Base-by-base conservation (phyloP, 2,113 vertebrate species). In the Gallinago paraguaiae region DNA sequence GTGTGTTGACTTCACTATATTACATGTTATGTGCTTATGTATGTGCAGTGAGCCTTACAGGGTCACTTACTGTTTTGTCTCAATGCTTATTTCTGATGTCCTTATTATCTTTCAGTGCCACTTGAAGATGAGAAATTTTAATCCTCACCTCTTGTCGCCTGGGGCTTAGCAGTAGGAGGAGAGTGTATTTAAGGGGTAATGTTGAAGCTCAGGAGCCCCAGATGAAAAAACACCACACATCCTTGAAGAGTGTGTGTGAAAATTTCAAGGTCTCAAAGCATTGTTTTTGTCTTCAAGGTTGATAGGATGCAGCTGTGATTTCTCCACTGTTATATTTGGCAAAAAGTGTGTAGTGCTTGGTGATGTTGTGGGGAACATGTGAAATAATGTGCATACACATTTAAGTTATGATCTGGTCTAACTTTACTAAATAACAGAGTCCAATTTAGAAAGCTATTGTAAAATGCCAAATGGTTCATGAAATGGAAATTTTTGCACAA, bases 91-190 rank as follows among this genome's bases (percentile, higher is more conserved):
- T 96, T 86, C 68, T 92, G 69, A 90, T 85, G 60, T 57, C 46
- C 68, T 67, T 3, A 2, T 57, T 95, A 87, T 95, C 82, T 85
- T 79, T 45, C 67, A 45, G 64, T 85, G 54, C 53, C 84, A 82
- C 93, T 90, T 93, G 67, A 84, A 22, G 78, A 84, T 82, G 78
- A 80, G 70, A 82, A 64, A 85, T 79, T 87, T 85, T 94, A 92
- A 91, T 96, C 74, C 70, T 68, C 37, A 8, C 30, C 74, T 91
- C 85, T 87, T 90, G 65, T 91, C 75, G 4, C 57, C 27, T 71
- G 64, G 43, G 43, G 82, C 4, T 92, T 91, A 84, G 45, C 77
- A 74, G 60, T 59, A 81, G 50, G 24, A 79, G 56, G 43, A 82
- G n/a, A 74, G 65, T 46, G 41, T 67, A 92, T 86, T 67, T 16